Base-by-base conservation (phyloP, 2,113 vertebrate genomes). In the Phrynosoma platyrhinos region DNA sequence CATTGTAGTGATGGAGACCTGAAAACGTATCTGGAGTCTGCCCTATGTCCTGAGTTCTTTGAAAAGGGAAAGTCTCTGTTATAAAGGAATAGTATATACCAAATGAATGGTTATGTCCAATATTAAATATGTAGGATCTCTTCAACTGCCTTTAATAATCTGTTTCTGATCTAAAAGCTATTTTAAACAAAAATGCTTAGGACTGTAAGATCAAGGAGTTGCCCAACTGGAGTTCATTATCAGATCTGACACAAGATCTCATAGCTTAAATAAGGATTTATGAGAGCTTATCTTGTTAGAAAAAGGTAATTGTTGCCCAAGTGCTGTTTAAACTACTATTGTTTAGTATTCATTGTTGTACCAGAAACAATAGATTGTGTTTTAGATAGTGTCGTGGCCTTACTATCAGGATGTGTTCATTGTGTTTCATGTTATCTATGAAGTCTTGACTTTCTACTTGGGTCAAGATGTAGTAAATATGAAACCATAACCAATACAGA, bases 261-360 rank as follows among this genome's bases (percentile, higher is more conserved):
- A 21, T 83, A 71, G 66, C 27, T 52, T 83, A 71, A 83, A 52
- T 71, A 83, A 53, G 30, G 66, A 52, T 53, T 71, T 47, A 58
- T 58, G 42, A 83, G 16, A 21, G 25, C 40, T 83, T 83, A 83
- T 71, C 66, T 68, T 42, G 52, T 71, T 83, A 83, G 27, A 71
- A 83, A 83, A 71, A 83, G 4, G 40, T 47, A 71, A 71, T 53
- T 52, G 9, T 30, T 42, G 62, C 25, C 14, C 40, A 69, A 47
- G 25, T 72, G 68, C 42, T 83, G 9, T 53, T 83, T n/a, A 13
- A 52, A 20, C 36, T 53, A 14, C 32, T 52, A 53, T 72, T 53
- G 69, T 47, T 82, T 83, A 83, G 42, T 53, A 71, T 52, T 74
- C 82, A 55, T 84, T 72, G 58, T 21, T 27, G 36, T 27, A 10